Conservation (phyloP, 2,888 invertebrate genomes). For the Polydesmus complanatus region DNA sequence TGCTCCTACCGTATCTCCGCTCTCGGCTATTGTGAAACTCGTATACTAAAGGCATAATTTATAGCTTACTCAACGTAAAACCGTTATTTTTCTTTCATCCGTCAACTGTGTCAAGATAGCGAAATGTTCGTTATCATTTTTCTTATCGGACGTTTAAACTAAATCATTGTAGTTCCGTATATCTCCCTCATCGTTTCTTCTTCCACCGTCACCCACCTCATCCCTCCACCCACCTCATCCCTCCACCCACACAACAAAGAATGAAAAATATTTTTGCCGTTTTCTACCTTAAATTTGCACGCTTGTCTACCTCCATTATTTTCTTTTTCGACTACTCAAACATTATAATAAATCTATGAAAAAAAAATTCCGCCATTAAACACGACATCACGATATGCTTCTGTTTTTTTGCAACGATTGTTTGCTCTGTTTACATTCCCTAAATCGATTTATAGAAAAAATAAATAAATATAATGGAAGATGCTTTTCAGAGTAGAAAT, state of each 20-base stretch:
- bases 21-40: no score
- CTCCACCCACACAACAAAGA: no score
- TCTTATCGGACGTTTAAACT: background rate
- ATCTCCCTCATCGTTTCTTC: background rate
- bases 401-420: no score
- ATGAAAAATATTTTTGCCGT: no score
- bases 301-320: background rate
- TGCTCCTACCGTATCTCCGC: no score
- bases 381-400: no score
- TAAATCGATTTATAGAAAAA: no score
- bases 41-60: background rate
- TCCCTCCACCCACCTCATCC: no score
- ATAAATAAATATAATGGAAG: no score
- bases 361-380: background rate
- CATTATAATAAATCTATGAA: background rate
- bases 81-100: background rate
- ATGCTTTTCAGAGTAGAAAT: no score
- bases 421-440: background rate
- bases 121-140: background rate
- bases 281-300: background rate
- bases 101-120: background rate
- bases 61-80: background rate
- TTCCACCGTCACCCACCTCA: no score
- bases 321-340: no score
- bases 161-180: background rate